Conservation (phyloP, 1,140 invertebrate species). For the Micrasema minimum region DNA sequence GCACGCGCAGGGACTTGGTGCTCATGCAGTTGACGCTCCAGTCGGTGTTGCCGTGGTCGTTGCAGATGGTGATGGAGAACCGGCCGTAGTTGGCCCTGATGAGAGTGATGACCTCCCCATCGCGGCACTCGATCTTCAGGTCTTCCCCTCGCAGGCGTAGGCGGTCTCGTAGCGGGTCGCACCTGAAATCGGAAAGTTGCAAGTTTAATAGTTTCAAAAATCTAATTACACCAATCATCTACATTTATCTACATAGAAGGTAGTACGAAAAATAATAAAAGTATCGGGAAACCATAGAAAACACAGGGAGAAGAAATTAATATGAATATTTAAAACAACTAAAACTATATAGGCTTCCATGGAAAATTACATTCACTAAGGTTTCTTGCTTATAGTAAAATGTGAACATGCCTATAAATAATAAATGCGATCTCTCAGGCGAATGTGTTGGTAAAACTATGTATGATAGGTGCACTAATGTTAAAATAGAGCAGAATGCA, state of each 20-base stretch:
- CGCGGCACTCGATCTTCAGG: slow-evolving; percentile 88
- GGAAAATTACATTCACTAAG: too few relatives aligned
- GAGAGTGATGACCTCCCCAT: slow-evolving; percentile 88
- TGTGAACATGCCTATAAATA: too few relatives aligned
- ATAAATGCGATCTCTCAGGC: too few relatives aligned
- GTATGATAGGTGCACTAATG: too few relatives aligned
- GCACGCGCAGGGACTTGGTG: slow-evolving; percentile 80
- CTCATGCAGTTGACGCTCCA: slow-evolving; percentile 97
- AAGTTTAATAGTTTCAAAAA: not conserved
- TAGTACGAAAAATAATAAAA: not conserved
- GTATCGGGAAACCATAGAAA: not conserved
- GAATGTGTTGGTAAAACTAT: too few relatives aligned
- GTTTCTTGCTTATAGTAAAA: too few relatives aligned
- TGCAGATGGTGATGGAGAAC: slow-evolving; percentile 96
- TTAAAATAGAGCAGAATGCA: too few relatives aligned
- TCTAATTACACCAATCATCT: not conserved
- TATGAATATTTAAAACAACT: not conserved
- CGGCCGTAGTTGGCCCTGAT: slow-evolving; percentile 95
- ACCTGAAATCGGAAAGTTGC: slow-evolving; percentile 39
- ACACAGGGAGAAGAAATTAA: not conserved
- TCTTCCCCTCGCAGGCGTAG: slow-evolving; percentile 94
- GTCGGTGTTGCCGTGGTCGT: slow-evolving; percentile 94
- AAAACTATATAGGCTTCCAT: too few relatives aligned
- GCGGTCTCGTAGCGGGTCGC: slow-evolving; percentile 82
- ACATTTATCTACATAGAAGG: not conserved